Base-by-base conservation (phyloP, 2,113 vertebrate species). In the Gymnorhina tibicen region DNA sequence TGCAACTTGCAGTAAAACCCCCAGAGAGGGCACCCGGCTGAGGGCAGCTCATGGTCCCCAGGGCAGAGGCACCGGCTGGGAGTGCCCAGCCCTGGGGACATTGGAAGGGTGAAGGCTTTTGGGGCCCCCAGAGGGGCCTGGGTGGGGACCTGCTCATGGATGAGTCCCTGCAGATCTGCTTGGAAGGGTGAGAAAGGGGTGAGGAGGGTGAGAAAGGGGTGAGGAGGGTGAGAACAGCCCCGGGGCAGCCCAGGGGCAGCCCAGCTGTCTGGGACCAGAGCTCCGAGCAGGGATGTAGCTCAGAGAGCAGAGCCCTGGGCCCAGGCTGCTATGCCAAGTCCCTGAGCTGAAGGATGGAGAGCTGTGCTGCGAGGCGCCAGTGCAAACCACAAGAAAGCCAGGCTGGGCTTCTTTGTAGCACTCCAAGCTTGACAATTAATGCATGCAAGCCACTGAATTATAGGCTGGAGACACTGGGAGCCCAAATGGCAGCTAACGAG, bases 401-500 rank as follows among this genome's bases (percentile, higher is more conserved):
- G 93, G 88, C 93, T 93, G 92, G 95, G 93, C 89, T 94, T 49
- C 93, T 88, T n/a, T 81, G 79, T 80, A 95, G 95, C 92, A 91
- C 95, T 95, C 72, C 83, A 80, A 92, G 91, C 91, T 76, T 70
- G 80, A 91, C 96, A 97, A 96, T 96, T 96, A 96, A 94, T 95
- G 93, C 73, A 15, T 47, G 66, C 76, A 96, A 96, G 93, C 96
- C 96, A 91, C 96, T 94, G 96, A 96, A 93, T 96, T 88, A 89
- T 75, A 84, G 96, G 93, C 96, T 96, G 95, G 95, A 96, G 96
- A 94, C 96, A 60, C 87, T 60, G 92, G 93, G 88, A 95, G 92
- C 80, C 93, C 96, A 96, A 96, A 95, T 92, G 86, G 96, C 96
- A 96, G 96, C 92, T 93, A 75, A 94, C 64, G 32, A 97, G 95